Percentiles rank a stretch among this genome's conserved stretches.
Conservation (phyloP, 2,888 invertebrate genomes). For the Graphium colonna region DNA sequence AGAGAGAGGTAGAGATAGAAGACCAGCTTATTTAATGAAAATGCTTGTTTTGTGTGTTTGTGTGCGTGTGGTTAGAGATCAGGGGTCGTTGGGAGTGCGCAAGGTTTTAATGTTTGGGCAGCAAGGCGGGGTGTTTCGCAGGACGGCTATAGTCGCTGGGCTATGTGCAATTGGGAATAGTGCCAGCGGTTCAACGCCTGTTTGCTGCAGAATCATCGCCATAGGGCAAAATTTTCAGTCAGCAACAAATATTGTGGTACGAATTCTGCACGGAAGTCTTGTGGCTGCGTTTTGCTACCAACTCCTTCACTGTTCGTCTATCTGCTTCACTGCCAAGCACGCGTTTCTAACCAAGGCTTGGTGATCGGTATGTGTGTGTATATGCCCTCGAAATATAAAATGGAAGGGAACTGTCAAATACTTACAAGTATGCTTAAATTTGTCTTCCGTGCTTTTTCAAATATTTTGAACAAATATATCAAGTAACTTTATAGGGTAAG, state of each 20-base stretch:
- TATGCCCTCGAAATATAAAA: no score
- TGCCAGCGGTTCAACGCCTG: conserved; percentile 94
- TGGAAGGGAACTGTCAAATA: no score
- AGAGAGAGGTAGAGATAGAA: no score
- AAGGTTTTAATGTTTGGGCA: conserved; percentile 64
- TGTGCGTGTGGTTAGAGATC: conserved; percentile 26
- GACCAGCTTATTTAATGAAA: no score
- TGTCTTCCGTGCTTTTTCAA: neutral
- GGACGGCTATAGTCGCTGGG: conserved; percentile 90
- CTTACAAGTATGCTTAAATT: no score
- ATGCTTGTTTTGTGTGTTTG: no score
- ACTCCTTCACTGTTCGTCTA: conserved; percentile 28
- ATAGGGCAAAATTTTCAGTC: conserved; percentile 85
- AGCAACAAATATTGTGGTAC: conserved; percentile 90
- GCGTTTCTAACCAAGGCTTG: conserved; percentile 18
- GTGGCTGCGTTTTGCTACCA: conserved; percentile 57
- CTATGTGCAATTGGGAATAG: conserved; percentile 91
- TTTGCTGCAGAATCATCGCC: conserved; percentile 91
- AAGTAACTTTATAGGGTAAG: no score
- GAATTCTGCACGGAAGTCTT: conserved; percentile 75
- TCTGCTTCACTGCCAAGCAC: conserved; percentile 6
- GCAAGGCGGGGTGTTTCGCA: conserved; percentile 85
- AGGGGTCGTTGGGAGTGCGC: conserved; percentile 26
- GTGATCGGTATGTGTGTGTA: neutral
- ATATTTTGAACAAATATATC: no score